Evolutionary conservation across 2,113 vertebrate genomes (phyloP), one percentile per base, ranked within the genome.

Genomic region (Caranx ignobilis): DNA sequence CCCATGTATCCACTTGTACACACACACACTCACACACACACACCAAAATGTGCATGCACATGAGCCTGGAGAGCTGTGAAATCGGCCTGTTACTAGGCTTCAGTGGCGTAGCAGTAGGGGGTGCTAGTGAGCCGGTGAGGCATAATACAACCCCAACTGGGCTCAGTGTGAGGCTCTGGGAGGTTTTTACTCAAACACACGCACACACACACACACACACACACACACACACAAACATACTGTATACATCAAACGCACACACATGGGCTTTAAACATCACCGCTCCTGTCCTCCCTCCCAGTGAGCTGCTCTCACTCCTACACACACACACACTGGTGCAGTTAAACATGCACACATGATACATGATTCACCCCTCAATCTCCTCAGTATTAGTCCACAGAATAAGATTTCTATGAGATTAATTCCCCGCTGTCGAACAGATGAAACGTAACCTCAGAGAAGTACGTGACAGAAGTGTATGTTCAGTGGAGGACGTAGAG

Each of bases 91-190:
- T 79, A 70, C 79, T 45, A 75, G 81, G 80, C 88, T 87, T 78
- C 71, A 79, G 83, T 47, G 71, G 35, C 6, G 21, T 34, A 86
- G 59, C 94, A 89, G 79, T 85, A 93, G 92, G 91, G 85, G 90
- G 87, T 81, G 84, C 90, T 90, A 79, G 83, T 77, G 87, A 89
- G 86, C 86, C 75, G 34, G 81, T 47, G 74, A 84, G 89, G 77
- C 59, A 84, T 74, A 47, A 86, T 71, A 70, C 16, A 76, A 57
- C 63, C 35, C 71, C 67, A 26, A 5, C 67, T 64, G 64, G 34
- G 86, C 72, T 81, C 68, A 65, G 67, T 72, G 52, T 59, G 70
- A 75, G 11, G 31, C 77, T 69, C 2, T 9, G 19, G 35, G 50
- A 70, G 74, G 50, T 54, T 70, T 70, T 59, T 35, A 67, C 55